A percentile compares a stretch with the other conserved stretches of the same genome.
phyloP scores from a whole-genome alignment of 2,113 vertebrate genomes.

The Eptesicus fuscus region DNA sequence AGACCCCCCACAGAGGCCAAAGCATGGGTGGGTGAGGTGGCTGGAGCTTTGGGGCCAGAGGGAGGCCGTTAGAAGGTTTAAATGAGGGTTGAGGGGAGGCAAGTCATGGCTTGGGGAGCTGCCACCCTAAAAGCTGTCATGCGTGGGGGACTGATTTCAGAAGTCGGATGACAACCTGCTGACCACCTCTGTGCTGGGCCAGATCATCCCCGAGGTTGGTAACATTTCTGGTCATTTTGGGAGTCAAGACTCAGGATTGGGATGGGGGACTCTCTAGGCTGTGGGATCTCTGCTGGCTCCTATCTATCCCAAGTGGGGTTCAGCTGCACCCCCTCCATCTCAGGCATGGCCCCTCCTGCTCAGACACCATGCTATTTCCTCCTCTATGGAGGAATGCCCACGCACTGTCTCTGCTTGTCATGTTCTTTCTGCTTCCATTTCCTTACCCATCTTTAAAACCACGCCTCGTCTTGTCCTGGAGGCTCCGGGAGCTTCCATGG shows the following conservation, averaged over 20 bases:
- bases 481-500: neutral
- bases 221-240: neutral
- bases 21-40: neutral
- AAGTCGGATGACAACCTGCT: slow-evolving; percentile 34
- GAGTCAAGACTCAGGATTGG: neutral
- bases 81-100: neutral
- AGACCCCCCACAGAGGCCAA: neutral
- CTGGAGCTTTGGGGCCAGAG: neutral
- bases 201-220: slow-evolving; percentile 72
- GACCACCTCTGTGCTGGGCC: slow-evolving; percentile 68
- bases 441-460: neutral
- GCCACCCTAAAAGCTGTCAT: neutral
- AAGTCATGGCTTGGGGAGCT: neutral
- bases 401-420: neutral
- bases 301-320: neutral
- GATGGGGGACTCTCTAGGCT: neutral
- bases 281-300: neutral
- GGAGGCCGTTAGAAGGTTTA: neutral
- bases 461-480: neutral
- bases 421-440: neutral
- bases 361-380: fast-evolving
- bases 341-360: no score
- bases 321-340: neutral
- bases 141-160: slow-evolving; percentile 51
- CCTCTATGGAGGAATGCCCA: neutral